These are phyloP conservation scores for Clamator glandarius DNA, from an alignment of 2,797 vertebrate species.

Conservation along the genomic window DNA sequence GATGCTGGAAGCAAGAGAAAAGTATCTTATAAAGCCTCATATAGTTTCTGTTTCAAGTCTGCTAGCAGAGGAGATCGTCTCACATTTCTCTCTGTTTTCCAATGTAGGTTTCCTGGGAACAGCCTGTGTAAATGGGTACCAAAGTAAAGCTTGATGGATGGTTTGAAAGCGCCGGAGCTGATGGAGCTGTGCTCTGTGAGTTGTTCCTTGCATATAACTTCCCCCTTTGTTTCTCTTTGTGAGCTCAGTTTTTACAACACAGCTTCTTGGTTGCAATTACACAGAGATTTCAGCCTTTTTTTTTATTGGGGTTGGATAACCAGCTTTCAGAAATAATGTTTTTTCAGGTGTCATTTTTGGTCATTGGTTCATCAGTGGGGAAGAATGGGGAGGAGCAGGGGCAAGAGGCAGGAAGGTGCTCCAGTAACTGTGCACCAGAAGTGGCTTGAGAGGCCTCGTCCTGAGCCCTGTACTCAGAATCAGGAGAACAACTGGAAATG, in stretches of 20 bases:
- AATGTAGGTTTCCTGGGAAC: neutral
- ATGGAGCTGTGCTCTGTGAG: neutral
- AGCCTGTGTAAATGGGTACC: neutral
- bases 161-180: neutral
- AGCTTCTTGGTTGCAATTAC: neutral
- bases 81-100: neutral
- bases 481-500: neutral
- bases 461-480: neutral
- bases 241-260: neutral
- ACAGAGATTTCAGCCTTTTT: neutral
- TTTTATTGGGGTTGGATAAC: neutral
- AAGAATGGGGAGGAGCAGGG: neutral
- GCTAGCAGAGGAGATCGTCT: neutral
- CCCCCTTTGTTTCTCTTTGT: neutral
- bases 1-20: conserved; percentile 15
- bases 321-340: neutral
- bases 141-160: neutral
- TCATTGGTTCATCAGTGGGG: neutral
- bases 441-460: neutral
- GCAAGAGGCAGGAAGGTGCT: neutral
- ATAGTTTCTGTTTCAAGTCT: neutral
- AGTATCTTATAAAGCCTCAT: neutral
- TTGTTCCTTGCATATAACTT: neutral
- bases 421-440: neutral
- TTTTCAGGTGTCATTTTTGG: neutral